Evolutionary conservation across 2,113 vertebrate species (phyloP), one percentile per base, ranked within the genome.

Genomic region (Pelvicachromis taeniatus): DNA sequence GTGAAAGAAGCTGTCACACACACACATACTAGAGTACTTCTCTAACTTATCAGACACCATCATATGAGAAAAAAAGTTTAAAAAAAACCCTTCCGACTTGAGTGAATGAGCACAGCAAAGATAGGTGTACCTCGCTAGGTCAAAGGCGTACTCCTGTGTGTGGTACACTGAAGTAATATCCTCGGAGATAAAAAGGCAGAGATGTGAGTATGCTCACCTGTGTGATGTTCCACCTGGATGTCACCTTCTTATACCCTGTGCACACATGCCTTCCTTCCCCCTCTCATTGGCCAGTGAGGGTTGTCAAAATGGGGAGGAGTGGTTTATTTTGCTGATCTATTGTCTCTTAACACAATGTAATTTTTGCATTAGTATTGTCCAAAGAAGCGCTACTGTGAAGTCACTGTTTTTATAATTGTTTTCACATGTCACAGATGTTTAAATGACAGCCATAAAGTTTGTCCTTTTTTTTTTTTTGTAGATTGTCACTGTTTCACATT

Each of bases 141-240:
- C 58, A 10, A 68, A 70, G 56, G 10, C 78, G 14, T 16, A 10
- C 75, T 90, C 85, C 85, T 78, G 79, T 58, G 31, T 85, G 19
- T 70, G 65, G 19, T 53, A 3, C 50, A 65, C 40, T 77, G 56
- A 54, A 50, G 80, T 84, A 55, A 35, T 88, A 77, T 89, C 86
- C 88, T 87, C 83, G 87, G 70, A 85, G 58, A 65, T 26, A 9
- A 19, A 42, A 82, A 11, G 61, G 78, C 3, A 50, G 48, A 86
- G 54, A 56, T 19, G 70, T 85, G 33, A 82, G 70, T 78, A 78
- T 0, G 31, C 52, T 83, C 90, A 94, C 93, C 93, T 94, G 86
- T 81, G 23, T 87, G 88, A 92, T 89, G 75, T 55, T 75, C 21
- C 79, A 89, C 85, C 85, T 88, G 65, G 31, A 85, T 10, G 3